Base-by-base conservation (phyloP, 1,140 invertebrate genomes). In the Psix sp. region DNA sequence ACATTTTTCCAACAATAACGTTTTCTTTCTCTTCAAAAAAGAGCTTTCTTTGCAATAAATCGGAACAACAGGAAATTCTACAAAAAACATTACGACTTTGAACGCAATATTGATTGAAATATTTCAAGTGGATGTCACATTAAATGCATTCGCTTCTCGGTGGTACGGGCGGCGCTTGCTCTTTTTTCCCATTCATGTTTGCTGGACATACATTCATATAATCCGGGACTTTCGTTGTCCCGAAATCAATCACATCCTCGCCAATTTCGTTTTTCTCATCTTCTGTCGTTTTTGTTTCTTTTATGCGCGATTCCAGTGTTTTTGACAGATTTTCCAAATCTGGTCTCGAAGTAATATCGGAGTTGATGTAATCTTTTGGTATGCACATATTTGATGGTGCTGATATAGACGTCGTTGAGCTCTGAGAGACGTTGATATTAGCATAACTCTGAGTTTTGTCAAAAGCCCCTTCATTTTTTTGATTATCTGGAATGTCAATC, bases 331-430 rank as follows among this genome's bases (percentile, higher is more conserved):
- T 36, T 24, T 60, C 60, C 6, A 31, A 31, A 15, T 67, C 24
- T 13, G 5, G 5, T 5, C 48, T 38, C 21, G 24, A 24, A 3
- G 35, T 1, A 46, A 65, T 3, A 20, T 54, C 18, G 73, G 57
- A 60, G 51, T 82, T 83, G 5, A 78, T 76, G 66, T 83, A 84
- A 21, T 86, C 72, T 7, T 78, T 74, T 6, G 83, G 83, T 21
- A 84, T 80, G 49, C 81, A 83, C 77, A 83, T 83, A n/a, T 84
- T 81, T 0, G 83, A 60, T 0, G 83, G 80, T 5, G 77, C 73
- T 1, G 77, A 35, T 1, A 73, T 65, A 13, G 63, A 17, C 5
- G 74, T 39, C 0, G 67, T 15, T 5, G 65, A 31, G 7, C 68
- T 79, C 18, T 62, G 18, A 1, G 45, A 33, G 0, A 76, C 63